These are phyloP conservation scores for Euzophera pinguis DNA, from an alignment of 2,888 invertebrate genomes.

Conservation along the genomic window DNA sequence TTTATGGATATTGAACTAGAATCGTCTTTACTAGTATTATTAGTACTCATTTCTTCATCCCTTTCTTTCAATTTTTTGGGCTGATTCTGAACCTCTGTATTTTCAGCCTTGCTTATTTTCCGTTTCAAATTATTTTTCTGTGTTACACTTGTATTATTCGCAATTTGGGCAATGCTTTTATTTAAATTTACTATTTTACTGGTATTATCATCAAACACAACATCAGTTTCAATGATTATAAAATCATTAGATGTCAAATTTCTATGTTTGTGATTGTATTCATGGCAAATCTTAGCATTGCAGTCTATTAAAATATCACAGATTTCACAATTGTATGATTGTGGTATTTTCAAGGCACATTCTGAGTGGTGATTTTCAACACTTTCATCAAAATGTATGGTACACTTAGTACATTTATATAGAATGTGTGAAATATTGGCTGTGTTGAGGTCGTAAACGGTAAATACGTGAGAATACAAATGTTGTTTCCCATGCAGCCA, in stretches of 20 bases:
- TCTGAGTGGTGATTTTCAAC: slow-evolving; percentile 39
- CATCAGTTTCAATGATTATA: slow-evolving; percentile 31
- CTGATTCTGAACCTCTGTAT: neutral
- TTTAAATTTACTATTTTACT: slow-evolving; percentile 6
- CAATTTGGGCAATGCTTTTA: slow-evolving; percentile 11
- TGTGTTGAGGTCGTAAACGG: slow-evolving; percentile 35
- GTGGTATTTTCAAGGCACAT: slow-evolving; percentile 35
- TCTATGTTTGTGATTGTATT: slow-evolving; percentile 21
- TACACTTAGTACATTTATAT: slow-evolving; percentile 51
- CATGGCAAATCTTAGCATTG: slow-evolving; percentile 32
- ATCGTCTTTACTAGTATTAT: neutral
- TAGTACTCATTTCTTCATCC: neutral
- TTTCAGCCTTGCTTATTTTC: neutral
- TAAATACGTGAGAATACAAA: slow-evolving; percentile 34
- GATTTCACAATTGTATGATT: slow-evolving; percentile 42
- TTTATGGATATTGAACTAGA: neutral
- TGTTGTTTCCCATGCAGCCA: slow-evolving; percentile 51
- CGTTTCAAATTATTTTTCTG: neutral
- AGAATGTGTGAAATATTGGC: slow-evolving; percentile 32
- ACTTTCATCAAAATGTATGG: slow-evolving; percentile 46
- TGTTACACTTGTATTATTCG: neutral
- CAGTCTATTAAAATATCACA: slow-evolving; percentile 52
- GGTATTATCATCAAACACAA: slow-evolving; percentile 14
- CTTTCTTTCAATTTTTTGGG: neutral
- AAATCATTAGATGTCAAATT: slow-evolving; percentile 29